These are phyloP conservation scores for Vanessa cardui DNA, from an alignment of 2,888 invertebrate species.

Conservation along the genomic window DNA sequence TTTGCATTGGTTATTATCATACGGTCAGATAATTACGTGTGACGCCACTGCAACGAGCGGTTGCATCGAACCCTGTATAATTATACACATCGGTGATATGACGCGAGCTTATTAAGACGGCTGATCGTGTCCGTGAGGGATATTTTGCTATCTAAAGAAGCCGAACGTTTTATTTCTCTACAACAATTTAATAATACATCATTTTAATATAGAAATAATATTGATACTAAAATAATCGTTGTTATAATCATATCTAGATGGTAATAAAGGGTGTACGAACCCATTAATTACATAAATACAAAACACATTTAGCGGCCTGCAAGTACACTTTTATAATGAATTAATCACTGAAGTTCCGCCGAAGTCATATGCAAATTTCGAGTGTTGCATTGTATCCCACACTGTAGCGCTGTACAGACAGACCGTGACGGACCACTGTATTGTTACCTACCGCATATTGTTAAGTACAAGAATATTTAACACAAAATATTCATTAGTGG, in stretches of 20 bases:
- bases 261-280: slow-evolving; percentile 7
- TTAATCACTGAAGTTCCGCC: slow-evolving; percentile 63
- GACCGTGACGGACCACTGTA: slow-evolving; percentile 67
- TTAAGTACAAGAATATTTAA: slow-evolving; percentile 36
- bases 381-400: slow-evolving; percentile 68
- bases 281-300: slow-evolving; percentile 27
- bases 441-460: slow-evolving; percentile 50
- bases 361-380: slow-evolving; percentile 76
- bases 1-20: slow-evolving; percentile 78
- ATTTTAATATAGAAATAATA: neutral
- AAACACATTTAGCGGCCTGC: slow-evolving; percentile 31
- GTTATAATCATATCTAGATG: neutral
- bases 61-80: slow-evolving; percentile 58
- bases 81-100: slow-evolving; percentile 58
- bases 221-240: neutral
- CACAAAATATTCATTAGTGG: slow-evolving; percentile 61
- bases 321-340: slow-evolving; percentile 39
- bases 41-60: slow-evolving; percentile 61
- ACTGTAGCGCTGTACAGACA: slow-evolving; percentile 52
- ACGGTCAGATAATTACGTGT: slow-evolving; percentile 74
- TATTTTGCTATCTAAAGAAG: slow-evolving; percentile 29
- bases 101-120: slow-evolving; percentile 47
- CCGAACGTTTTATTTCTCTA: slow-evolving; percentile 12
- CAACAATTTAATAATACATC: neutral
- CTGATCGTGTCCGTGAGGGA: slow-evolving; percentile 24